Conservation (phyloP, 2,888 invertebrate genomes). For the Athalia rosae region DNA sequence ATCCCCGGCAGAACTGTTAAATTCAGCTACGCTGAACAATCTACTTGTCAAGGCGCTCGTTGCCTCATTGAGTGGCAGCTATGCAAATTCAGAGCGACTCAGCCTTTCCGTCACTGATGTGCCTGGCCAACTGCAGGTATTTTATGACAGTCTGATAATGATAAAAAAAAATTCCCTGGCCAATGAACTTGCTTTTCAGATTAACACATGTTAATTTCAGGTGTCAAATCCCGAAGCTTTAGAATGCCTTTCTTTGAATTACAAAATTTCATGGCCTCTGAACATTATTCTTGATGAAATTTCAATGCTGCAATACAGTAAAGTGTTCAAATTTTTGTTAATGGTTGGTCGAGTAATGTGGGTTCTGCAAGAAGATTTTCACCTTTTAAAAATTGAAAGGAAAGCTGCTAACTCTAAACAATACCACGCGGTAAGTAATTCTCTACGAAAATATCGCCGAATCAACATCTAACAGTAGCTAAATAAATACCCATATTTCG, state of each 20-base stretch:
- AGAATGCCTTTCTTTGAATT: conserved; percentile 81
- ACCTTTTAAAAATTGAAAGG: conserved; percentile 79
- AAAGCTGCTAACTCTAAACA: conserved; percentile 77
- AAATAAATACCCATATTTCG: neutral
- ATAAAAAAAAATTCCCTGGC: no score
- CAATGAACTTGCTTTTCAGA: neutral
- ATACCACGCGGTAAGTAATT: conserved; percentile 76
- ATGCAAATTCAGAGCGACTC: conserved; percentile 65
- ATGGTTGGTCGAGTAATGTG: conserved; percentile 86
- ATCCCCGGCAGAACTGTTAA: conserved; percentile 81
- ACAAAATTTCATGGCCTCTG: conserved; percentile 85
- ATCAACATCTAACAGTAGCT: neutral
- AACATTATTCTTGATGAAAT: conserved; percentile 85
- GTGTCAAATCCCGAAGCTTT: conserved; percentile 78
- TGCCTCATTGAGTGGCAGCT: conserved; percentile 77
- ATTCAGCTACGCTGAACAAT: conserved; percentile 81
- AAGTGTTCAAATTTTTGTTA: conserved; percentile 85
- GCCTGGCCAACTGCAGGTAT: conserved; percentile 72
- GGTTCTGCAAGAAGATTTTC: conserved; percentile 83
- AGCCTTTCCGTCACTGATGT: conserved; percentile 65
- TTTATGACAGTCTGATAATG: conserved; percentile 54
- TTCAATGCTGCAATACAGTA: conserved; percentile 82
- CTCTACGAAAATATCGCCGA: neutral
- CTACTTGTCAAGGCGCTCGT: conserved; percentile 83
- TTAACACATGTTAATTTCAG: conserved; percentile 51